These are phyloP conservation scores for Notoglanidium macrostoma DNA, from an alignment of 2,797 vertebrate species.

Conservation along the genomic window DNA sequence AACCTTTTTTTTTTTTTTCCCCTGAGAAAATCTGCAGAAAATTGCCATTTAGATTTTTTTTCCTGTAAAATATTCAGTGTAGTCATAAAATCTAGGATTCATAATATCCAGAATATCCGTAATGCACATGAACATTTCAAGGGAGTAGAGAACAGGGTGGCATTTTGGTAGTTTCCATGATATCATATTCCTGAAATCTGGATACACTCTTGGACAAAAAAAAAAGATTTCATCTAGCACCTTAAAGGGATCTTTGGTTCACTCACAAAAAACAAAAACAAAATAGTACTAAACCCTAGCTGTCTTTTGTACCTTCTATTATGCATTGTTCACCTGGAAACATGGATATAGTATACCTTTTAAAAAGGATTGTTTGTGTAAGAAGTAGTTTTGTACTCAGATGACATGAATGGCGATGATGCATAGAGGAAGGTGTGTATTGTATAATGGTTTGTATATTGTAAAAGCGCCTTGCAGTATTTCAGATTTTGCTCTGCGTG, in stretches of 20 bases:
- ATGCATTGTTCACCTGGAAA: background rate
- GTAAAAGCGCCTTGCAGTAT: slow-evolving; percentile 26
- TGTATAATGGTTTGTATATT: slow-evolving; percentile 35
- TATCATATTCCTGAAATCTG: background rate
- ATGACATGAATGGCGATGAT: background rate
- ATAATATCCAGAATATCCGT: background rate
- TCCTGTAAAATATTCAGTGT: background rate
- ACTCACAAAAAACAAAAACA: background rate
- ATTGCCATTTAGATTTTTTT: background rate
- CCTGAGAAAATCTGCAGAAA: background rate
- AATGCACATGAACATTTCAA: background rate
- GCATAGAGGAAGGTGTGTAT: background rate
- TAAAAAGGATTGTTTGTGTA: background rate
- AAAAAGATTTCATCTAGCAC: background rate
- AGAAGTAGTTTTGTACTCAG: background rate
- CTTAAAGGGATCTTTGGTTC: background rate
- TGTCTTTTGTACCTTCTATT: background rate
- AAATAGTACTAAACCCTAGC: background rate
- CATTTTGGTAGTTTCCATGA: background rate
- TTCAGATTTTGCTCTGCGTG: background rate
- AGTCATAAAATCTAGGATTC: background rate
- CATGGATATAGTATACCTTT: background rate
- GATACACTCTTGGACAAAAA: background rate
- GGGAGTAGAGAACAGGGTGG: background rate
- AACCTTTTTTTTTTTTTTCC: too few species aligned